phyloP scores from a whole-genome alignment of 2,113 vertebrate species.

The Nibea albiflora region DNA sequence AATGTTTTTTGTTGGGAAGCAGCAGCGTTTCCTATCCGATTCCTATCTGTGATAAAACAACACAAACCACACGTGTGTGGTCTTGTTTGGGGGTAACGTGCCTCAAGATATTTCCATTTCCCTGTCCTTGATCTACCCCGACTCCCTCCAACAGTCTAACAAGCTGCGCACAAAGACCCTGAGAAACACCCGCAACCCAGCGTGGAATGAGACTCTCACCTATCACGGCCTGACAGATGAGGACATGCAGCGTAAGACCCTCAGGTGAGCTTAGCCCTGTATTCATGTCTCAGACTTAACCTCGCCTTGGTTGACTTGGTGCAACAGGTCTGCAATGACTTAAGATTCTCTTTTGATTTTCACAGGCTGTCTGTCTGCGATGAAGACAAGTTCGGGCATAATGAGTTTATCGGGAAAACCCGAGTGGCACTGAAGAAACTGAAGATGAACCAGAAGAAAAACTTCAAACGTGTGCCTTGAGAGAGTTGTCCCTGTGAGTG shows the following conservation, averaged over 20 bases:
- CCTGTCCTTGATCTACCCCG: not conserved
- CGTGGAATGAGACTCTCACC: constrained; percentile 94
- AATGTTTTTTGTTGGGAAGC: not conserved
- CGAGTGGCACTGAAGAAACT: constrained; percentile 95
- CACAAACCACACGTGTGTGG: constrained; percentile 5
- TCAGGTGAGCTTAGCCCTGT: constrained; percentile 82
- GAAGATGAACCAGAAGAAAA: constrained; percentile 95
- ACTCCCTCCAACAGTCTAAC: constrained; percentile 86
- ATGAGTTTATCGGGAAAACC: constrained; percentile 98
- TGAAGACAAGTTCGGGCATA: constrained; percentile 98
- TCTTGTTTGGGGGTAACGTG: not conserved
- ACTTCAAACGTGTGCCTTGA: constrained; percentile 97
- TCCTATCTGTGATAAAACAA: not conserved
- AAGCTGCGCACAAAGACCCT: constrained; percentile 97
- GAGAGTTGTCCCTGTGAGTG: constrained; percentile 92
- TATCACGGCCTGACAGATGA: constrained; percentile 96
- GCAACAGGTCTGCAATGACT: not conserved
- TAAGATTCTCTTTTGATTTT: constrained; percentile 16
- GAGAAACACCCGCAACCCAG: constrained; percentile 94
- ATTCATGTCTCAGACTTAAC: constrained; percentile 4
- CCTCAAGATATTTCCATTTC: constrained; percentile 2
- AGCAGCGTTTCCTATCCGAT: not conserved
- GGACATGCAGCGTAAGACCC: constrained; percentile 97
- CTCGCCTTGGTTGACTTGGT: not conserved
- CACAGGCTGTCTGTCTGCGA: constrained; percentile 95